These are phyloP conservation scores for Benthochromis sp. DNA, from an alignment of 2,113 vertebrate species.

Conservation along the genomic window DNA sequence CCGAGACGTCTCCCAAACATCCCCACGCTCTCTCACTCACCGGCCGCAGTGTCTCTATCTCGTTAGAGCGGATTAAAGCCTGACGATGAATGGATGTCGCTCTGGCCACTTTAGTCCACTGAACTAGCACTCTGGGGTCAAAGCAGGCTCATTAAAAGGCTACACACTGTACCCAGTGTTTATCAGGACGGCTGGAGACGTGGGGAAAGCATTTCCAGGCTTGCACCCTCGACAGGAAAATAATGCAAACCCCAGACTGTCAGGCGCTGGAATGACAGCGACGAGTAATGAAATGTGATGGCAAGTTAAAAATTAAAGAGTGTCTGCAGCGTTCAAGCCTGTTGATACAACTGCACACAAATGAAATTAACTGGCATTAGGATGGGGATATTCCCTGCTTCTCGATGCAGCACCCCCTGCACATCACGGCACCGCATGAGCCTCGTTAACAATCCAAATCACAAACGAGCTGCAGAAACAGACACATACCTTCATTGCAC, in stretches of 20 bases:
- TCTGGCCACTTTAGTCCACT: conserved; percentile 38
- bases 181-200: neutral
- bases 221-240: neutral
- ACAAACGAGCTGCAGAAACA: neutral
- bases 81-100: conserved; percentile 46
- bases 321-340: neutral
- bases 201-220: neutral
- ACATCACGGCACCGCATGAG: neutral
- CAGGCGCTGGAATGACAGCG: neutral
- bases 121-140: conserved; percentile 34
- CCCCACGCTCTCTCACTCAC: neutral
- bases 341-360: neutral
- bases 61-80: conserved; percentile 60
- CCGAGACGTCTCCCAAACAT: conserved; percentile 3
- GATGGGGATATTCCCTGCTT: neutral
- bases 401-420: neutral
- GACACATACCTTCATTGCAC: conserved; percentile 72
- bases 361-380: neutral
- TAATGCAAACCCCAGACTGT: neutral
- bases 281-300: neutral
- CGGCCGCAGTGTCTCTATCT: conserved; percentile 37
- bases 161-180: conserved; percentile 24
- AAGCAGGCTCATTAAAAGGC: conserved; percentile 10
- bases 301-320: neutral
- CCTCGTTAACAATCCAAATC: neutral